Evolutionary conservation across 2,797 vertebrate species (phyloP).

Genomic region (Rhinatrema bivittatum): DNA sequence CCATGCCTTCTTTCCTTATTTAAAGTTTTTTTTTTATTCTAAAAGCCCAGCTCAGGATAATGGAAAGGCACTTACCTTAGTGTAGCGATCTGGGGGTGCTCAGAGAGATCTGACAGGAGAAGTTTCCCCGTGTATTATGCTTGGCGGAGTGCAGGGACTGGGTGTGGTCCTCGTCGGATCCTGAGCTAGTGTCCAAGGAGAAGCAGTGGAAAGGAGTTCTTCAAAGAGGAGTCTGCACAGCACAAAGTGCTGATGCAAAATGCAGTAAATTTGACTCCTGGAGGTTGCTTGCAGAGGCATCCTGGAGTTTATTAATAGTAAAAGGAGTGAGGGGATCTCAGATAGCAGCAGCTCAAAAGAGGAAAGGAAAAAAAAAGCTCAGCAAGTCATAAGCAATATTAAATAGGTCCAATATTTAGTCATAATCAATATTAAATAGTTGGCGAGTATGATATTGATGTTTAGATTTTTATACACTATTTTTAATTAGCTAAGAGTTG

Average conservation of each 20-base stretch:
- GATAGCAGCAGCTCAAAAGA: constrained; percentile 40
- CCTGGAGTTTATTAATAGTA: constrained; percentile 79
- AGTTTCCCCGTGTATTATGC: neutral
- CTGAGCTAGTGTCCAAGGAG: constrained; percentile 27
- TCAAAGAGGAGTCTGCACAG: constrained; percentile 47
- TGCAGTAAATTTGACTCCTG: constrained; percentile 73
- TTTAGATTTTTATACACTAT: no score
- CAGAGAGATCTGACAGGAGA: neutral
- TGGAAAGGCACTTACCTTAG: constrained; percentile 1
- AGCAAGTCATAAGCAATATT: constrained; percentile 6
- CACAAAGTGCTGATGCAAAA: constrained; percentile 56
- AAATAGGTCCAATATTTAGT: no score
- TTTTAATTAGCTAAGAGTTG: no score
- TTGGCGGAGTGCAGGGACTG: neutral
- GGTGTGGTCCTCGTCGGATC: neutral
- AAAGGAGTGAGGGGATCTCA: constrained; percentile 45
- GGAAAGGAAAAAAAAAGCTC: constrained; percentile 29
- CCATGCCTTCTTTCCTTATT: no score
- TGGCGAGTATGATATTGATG: no score
- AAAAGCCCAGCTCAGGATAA: neutral
- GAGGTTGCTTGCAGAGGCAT: constrained; percentile 78
- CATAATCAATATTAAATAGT: no score
- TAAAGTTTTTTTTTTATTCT: no score
- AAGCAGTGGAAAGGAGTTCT: constrained; percentile 39
- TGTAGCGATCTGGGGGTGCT: neutral